Base-by-base conservation (phyloP, 2,113 vertebrate species). In the Podarcis raffonei region DNA sequence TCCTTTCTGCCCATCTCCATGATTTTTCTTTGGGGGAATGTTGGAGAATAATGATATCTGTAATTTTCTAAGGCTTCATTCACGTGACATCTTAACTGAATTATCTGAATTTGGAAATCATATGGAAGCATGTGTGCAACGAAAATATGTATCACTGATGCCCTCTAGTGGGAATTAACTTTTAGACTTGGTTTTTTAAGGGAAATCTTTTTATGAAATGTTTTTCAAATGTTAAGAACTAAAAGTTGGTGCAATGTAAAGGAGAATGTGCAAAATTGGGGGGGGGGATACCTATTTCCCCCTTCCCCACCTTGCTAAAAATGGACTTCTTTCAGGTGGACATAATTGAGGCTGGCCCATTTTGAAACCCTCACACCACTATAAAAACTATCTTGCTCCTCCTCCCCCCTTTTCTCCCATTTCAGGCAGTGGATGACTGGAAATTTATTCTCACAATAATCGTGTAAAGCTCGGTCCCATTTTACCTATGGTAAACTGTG, bases 141-240 rank as follows among this genome's bases (percentile, higher is more conserved):
- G 53, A 27, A 81, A 84, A 80, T 82, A 90, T 87, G 89, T 39
- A 37, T 74, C 72, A 90, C 91, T 90, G 69, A 91, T 94, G 95
- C 93, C 95, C 94, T 94, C 96, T 95, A 91, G 89, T 94, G 94
- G 94, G 91, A 91, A 48, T 11, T 0, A 39, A 69, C 1, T 18
- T 81, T 39, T 53, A 77, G 2, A 1, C 71, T 71, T 35, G 0
- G 0, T 80, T 71, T 35, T 5, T 5, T 59, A 4, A 2, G 6
- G 3, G 7, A 27, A 69, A 69, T 69, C 66, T 23, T 69, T 69
- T 69, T 23, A 23, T 69, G 22, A 3, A 65, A 75, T 15, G 9
- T 13, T 65, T 65, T 75, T 9, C 27, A 48, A 32, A 84, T 71
- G 27, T 16, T 22, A 35, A 22, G 7, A 65, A 86, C 20, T 42